These are phyloP conservation scores for Drosophila baimaii DNA, from an alignment of 1,140 invertebrate genomes.

Conservation along the genomic window DNA sequence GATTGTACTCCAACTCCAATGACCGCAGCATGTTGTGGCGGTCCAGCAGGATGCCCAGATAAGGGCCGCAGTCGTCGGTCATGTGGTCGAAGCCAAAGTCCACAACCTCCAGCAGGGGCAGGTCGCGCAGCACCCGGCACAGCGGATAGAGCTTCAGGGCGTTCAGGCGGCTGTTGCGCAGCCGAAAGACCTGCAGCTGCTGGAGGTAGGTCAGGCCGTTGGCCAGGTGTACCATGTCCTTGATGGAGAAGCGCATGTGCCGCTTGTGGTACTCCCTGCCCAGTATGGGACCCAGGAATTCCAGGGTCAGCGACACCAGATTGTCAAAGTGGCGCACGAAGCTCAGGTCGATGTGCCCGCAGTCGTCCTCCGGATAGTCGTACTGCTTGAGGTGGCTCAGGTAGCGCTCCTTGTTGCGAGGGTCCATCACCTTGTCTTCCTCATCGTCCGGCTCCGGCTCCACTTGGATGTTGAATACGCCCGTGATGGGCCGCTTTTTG, in stretches of 20 bases:
- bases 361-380: slow-evolving; percentile 62
- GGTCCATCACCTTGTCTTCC: slow-evolving; percentile 49
- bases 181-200: slow-evolving; percentile 62
- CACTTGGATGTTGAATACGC: slow-evolving; percentile 55
- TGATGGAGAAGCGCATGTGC: slow-evolving; percentile 63
- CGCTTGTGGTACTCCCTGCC: slow-evolving; percentile 56
- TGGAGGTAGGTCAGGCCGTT: slow-evolving; percentile 40
- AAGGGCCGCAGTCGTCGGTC: slow-evolving; percentile 52
- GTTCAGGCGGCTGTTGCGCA: slow-evolving; percentile 70
- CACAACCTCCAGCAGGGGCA: slow-evolving; percentile 50
- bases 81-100: slow-evolving; percentile 71
- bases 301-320: slow-evolving; percentile 51
- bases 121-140: slow-evolving; percentile 22
- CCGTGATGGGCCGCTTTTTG: background rate
- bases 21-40: slow-evolving; percentile 27
- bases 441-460: slow-evolving; percentile 54
- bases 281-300: slow-evolving; percentile 65
- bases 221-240: slow-evolving; percentile 59
- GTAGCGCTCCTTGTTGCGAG: slow-evolving; percentile 53
- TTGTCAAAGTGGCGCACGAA: slow-evolving; percentile 65
- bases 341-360: slow-evolving; percentile 66
- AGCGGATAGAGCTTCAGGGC: slow-evolving; percentile 53
- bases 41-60: slow-evolving; percentile 50
- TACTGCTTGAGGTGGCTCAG: slow-evolving; percentile 28
- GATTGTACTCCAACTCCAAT: slow-evolving; percentile 67